Evolutionary conservation across 2,888 invertebrate genomes (phyloP).

Genomic region (Candidula unifasciata): DNA sequence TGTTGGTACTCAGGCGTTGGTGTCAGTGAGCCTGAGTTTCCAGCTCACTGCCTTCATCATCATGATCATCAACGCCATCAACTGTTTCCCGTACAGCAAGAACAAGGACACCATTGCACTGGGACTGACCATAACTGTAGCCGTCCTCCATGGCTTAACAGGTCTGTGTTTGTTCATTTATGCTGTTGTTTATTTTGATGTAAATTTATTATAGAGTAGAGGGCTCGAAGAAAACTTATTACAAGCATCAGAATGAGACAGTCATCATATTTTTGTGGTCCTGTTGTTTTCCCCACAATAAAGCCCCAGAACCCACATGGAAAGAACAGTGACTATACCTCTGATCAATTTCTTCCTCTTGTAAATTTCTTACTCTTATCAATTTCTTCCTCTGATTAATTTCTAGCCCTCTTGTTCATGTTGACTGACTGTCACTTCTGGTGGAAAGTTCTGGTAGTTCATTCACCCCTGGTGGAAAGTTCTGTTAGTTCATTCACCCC

Average conservation of each 20-base stretch:
- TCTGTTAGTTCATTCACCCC: too few species aligned
- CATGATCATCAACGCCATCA: slow-evolving; percentile 48
- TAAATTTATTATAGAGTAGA: background rate
- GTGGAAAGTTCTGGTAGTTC: too few species aligned
- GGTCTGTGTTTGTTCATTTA: slow-evolving; percentile 5
- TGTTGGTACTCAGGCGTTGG: slow-evolving; percentile 40
- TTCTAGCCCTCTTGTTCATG: too few species aligned
- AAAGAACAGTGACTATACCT: too few species aligned
- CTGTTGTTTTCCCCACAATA: too few species aligned
- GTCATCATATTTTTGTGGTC: background rate
- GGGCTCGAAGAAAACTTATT: too few species aligned
- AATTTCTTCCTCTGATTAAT: too few species aligned
- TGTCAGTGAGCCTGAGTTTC: slow-evolving; percentile 33
- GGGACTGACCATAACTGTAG: slow-evolving; percentile 7
- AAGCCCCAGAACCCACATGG: too few species aligned
- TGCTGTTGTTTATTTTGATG: background rate
- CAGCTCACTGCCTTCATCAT: slow-evolving; percentile 32
- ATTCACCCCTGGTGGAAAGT: too few species aligned
- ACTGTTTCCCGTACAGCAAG: slow-evolving; percentile 45
- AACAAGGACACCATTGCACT: slow-evolving; percentile 13
- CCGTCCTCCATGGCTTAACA: slow-evolving; percentile 28
- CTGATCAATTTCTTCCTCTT: too few species aligned
- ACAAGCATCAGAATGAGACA: background rate
- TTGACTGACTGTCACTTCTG: too few species aligned
- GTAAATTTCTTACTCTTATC: too few species aligned